Percentiles rank a stretch among this genome's conserved stretches.
These are phyloP conservation scores for Eubasilissa regina DNA, from an alignment of 1,140 invertebrate genomes.

Conservation along the genomic window DNA sequence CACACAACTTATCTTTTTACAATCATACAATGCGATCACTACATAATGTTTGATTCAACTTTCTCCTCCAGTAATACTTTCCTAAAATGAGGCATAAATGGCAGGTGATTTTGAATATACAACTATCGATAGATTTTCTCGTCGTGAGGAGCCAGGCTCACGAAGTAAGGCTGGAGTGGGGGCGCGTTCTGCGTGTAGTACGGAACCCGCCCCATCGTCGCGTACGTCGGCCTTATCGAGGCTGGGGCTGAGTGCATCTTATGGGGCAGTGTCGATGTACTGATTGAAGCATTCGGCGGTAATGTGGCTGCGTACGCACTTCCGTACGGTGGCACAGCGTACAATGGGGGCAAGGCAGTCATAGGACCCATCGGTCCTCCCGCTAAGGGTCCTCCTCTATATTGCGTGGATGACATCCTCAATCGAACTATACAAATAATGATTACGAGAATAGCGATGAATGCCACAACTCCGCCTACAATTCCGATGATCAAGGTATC, in stretches of 20 bases:
- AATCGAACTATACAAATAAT: constrained; percentile 89
- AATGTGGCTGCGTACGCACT: constrained; percentile 72
- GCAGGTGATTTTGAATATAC: background rate
- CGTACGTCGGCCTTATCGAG: constrained; percentile 71
- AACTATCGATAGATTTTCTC: constrained; percentile 72
- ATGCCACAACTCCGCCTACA: constrained; percentile 91
- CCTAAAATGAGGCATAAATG: constrained; percentile 2
- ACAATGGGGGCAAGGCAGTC: constrained; percentile 70
- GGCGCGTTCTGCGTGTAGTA: constrained; percentile 64
- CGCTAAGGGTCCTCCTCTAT: constrained; percentile 77
- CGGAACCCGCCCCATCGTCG: constrained; percentile 67
- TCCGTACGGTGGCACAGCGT: constrained; percentile 70
- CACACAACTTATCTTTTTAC: background rate
- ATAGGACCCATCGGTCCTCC: constrained; percentile 72
- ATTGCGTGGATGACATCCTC: constrained; percentile 78
- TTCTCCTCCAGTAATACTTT: no score
- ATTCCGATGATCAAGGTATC: constrained; percentile 94
- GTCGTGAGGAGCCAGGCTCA: constrained; percentile 71
- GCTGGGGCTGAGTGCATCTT: constrained; percentile 73
- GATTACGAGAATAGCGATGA: constrained; percentile 90
- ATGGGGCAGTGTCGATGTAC: constrained; percentile 76
- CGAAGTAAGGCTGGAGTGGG: constrained; percentile 70
- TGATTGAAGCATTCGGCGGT: constrained; percentile 68
- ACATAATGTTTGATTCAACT: no score
- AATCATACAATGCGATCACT: no score